phyloP scores from a whole-genome alignment of 2,113 vertebrate genomes.

The Perognathus longimembris region DNA sequence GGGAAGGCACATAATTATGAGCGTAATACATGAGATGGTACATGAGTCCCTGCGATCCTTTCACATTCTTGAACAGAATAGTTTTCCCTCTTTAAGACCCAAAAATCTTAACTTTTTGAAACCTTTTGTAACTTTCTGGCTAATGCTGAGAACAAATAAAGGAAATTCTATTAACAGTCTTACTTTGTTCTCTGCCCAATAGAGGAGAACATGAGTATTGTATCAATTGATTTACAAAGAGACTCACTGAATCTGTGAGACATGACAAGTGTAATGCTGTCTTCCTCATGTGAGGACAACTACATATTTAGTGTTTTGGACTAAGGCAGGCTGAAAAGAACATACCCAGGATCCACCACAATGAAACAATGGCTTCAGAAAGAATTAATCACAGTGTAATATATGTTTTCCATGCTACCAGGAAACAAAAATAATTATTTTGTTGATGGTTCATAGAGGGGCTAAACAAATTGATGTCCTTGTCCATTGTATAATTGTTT shows the following conservation, averaged over 20 bases:
- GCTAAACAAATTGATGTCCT: neutral
- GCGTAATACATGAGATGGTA: neutral
- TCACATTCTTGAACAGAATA: neutral
- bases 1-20: fast-evolving
- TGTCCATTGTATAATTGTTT: neutral
- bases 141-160: neutral
- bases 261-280: neutral
- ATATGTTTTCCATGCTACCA: neutral
- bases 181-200: neutral
- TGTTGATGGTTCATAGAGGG: neutral
- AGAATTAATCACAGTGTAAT: neutral
- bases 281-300: neutral
- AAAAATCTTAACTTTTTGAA: neutral
- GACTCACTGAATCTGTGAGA: neutral
- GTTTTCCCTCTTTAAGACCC: neutral
- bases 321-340: neutral
- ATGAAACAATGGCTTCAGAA: neutral
- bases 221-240: neutral
- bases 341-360: neutral
- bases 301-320: neutral
- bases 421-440: neutral
- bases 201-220: neutral
- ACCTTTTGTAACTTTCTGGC: neutral
- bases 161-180: neutral
- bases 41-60: neutral